Evolutionary conservation across 2,797 vertebrate species (phyloP).

Genomic region (Muscicapa comitata): DNA sequence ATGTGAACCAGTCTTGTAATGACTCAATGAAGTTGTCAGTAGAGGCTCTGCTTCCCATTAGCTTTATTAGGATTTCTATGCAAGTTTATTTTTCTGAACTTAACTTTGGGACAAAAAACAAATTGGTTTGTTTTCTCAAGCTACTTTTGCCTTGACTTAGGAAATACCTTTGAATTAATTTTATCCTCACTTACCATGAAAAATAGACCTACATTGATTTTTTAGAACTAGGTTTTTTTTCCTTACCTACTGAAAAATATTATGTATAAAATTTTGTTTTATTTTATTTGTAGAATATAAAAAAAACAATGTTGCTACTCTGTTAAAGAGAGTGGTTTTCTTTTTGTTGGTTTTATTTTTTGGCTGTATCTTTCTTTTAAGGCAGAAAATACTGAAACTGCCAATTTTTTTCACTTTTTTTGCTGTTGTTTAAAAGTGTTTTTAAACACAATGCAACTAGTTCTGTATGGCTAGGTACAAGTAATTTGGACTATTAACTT

Average conservation of each 20-base stretch:
- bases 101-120: neutral
- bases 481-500: neutral
- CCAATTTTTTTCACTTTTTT: neutral
- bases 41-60: neutral
- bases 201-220: neutral
- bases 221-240: neutral
- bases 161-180: neutral
- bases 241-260: neutral
- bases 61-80: neutral
- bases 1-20: neutral
- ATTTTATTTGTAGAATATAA: neutral
- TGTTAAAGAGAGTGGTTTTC: neutral
- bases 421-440: neutral
- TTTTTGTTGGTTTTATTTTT: neutral
- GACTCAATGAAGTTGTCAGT: neutral
- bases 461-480: neutral
- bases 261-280: neutral
- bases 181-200: neutral
- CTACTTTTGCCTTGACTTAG: neutral
- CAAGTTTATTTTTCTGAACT: neutral
- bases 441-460: neutral
- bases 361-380: neutral
- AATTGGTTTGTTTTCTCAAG: neutral
- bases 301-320: neutral
- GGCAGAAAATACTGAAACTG: neutral